Evolutionary conservation across 1,140 invertebrate species (phyloP), one percentile per base, ranked within the genome.

Genomic region (Dysdera silvatica): DNA sequence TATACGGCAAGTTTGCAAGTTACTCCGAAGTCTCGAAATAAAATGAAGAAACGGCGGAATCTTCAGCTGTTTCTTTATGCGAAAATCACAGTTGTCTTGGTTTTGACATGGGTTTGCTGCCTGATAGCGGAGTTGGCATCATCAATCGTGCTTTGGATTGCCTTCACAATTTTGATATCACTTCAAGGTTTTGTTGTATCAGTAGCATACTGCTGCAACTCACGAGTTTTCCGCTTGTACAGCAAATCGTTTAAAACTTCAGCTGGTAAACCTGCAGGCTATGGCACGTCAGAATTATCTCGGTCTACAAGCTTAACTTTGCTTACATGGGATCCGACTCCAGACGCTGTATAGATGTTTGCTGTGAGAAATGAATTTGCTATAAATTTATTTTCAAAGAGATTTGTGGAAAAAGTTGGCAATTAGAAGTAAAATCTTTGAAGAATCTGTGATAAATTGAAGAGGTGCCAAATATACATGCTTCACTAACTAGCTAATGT

Each of bases 181-280:
- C 70, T 80, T 67, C 79, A 84, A 75, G 83, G 83, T 26, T 78
- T 84, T 35, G 74, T 82, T 31, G 79, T 84, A 10, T 80, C 83
- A 3, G 72, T 85, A 61, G 78, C 82, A 53, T 83, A 84, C 53
- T 83, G 83, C 7, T 84, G 83, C 72, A 84, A 84, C 72, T 84
- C 82, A 72, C 78, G 80, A 71, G 79, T 82, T 31, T 71, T 82
- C 33, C 80, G 80, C 66, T 72, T 81, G 31, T 82, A 82, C 70
- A 77, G 80, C 28, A 65, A 71, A 56, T 63, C 70, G 23, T 52
- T 67, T 20, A 37, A 65, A 8, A n/a, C n/a, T n/a, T n/a, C n/a
- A n/a, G 14, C 41, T 41, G 71, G 72, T 63, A 76, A 74, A 62
- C 74, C 74, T 62, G 73, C 73, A 53, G 77, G 74, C 12, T 53